These are phyloP conservation scores for Myiozetetes cayanensis DNA, from an alignment of 2,113 vertebrate species.

Conservation along the genomic window DNA sequence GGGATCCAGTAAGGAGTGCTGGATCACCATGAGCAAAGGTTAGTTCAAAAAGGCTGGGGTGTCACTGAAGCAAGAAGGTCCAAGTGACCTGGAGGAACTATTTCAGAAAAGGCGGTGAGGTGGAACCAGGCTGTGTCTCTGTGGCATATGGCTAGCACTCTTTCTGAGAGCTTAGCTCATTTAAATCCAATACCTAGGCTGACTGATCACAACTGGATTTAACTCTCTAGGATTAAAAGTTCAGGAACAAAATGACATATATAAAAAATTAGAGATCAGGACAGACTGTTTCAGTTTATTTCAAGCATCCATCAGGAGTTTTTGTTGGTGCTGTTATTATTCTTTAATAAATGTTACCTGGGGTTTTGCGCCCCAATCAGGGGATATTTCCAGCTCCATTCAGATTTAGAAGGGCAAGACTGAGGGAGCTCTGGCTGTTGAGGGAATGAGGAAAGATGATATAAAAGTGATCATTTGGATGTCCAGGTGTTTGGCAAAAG, in stretches of 20 bases:
- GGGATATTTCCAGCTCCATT: background rate
- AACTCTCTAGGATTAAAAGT: background rate
- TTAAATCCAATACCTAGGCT: background rate
- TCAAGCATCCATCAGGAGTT: background rate
- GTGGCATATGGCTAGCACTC: background rate
- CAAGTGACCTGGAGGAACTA: background rate
- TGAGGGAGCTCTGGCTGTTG: background rate
- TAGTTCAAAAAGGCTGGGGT: background rate
- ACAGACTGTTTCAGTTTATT: background rate
- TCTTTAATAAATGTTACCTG: background rate
- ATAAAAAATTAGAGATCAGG: background rate
- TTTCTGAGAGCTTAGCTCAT: background rate
- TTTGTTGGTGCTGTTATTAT: background rate
- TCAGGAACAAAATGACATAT: background rate
- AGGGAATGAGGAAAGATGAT: background rate
- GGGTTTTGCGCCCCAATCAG: background rate
- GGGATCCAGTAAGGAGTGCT: rapidly evolving
- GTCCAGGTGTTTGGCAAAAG: background rate
- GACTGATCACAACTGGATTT: background rate
- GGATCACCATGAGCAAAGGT: background rate
- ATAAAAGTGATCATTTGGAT: background rate
- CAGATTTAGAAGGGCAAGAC: background rate
- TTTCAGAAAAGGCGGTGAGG: background rate
- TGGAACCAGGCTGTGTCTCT: background rate
- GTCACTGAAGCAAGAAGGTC: background rate